Evolutionary conservation across 1,140 invertebrate species (phyloP), one percentile per base, ranked within the genome.

Genomic region (Drosophila tropicalis): DNA sequence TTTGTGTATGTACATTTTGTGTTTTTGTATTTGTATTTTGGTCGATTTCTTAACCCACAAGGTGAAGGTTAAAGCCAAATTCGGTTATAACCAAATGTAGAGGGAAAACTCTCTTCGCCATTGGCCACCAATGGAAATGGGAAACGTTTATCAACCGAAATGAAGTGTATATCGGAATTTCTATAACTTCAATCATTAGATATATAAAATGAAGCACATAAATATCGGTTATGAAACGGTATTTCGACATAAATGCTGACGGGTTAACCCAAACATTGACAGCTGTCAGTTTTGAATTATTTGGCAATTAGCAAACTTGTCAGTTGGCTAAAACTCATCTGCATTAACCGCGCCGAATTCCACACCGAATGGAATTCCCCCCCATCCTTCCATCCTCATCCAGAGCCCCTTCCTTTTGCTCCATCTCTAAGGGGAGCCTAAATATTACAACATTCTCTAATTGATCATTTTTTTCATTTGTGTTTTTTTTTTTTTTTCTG

Each of bases 361-460:
- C 13, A 15, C n/a, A n/a, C n/a, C n/a, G 6, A 15, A 29, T 29
- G 29, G 5, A 29, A 29, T 29, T 17, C 44, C 15, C 44, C 15
- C 5, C 15, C 15, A 5, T 15, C n/a, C n/a, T n/a, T n/a, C n/a
- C n/a, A n/a, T n/a, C n/a, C 13, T 15, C 41, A 15, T 7, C n/a
- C 0, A 29, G 29, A 29, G 15, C 17, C 15, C 17, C 17, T 22
- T 12, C 19, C 3, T 51, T 10, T 51, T 2, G 9, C 44, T 51
- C 44, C 6, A 5, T 29, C 29, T 51, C 44, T 51, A 22, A 7
- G 44, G 44, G 44, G 36, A 39, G 44, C 44, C 44, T 51, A 39
- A 12, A 39, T 39, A 81, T 85, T 85, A 75, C 81, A 86, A 85
- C 78, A 85, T 73, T 76, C 65, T 62, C 70, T 79, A 72, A 84